These are phyloP conservation scores for Bufotes viridis DNA, from an alignment of 2,797 vertebrate species.

Conservation along the genomic window DNA sequence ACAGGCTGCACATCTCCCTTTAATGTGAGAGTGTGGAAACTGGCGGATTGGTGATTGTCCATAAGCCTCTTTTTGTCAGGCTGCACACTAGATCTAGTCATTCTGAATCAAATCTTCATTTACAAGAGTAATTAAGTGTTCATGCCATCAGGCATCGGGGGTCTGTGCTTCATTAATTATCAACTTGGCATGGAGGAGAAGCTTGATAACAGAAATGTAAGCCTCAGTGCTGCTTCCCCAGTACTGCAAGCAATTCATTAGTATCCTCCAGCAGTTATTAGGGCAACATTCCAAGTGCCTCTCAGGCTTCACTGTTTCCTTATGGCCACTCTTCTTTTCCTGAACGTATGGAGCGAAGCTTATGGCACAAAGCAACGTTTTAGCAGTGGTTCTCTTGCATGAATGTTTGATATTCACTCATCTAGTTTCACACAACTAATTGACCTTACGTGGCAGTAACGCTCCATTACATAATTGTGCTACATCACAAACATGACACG, in stretches of 20 bases:
- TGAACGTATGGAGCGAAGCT: constrained; percentile 64
- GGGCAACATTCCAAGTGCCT: constrained; percentile 67
- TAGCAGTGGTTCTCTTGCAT: constrained; percentile 13
- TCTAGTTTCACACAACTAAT: not conserved
- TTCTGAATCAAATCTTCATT: constrained; percentile 67
- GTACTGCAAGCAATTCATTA: constrained; percentile 63
- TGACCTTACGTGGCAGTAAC: not conserved
- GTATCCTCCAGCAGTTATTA: constrained; percentile 66
- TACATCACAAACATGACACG: not conserved
- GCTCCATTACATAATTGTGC: not conserved
- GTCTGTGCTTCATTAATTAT: constrained; percentile 71
- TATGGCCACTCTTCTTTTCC: constrained; percentile 68
- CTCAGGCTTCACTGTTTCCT: constrained; percentile 65
- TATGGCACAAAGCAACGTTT: constrained; percentile 55
- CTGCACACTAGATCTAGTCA: constrained; percentile 65
- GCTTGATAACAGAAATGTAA: constrained; percentile 68
- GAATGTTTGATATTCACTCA: not conserved
- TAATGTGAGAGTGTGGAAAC: constrained; percentile 56
- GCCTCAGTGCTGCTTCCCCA: constrained; percentile 63
- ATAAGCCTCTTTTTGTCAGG: constrained; percentile 63
- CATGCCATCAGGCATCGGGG: constrained; percentile 67
- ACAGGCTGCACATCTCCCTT: constrained; percentile 49
- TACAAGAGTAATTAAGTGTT: constrained; percentile 67
- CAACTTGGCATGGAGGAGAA: constrained; percentile 64
- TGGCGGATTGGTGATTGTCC: constrained; percentile 62